phyloP scores from a whole-genome alignment of 2,888 invertebrate species.

The Leptinotarsa tumamoca region DNA sequence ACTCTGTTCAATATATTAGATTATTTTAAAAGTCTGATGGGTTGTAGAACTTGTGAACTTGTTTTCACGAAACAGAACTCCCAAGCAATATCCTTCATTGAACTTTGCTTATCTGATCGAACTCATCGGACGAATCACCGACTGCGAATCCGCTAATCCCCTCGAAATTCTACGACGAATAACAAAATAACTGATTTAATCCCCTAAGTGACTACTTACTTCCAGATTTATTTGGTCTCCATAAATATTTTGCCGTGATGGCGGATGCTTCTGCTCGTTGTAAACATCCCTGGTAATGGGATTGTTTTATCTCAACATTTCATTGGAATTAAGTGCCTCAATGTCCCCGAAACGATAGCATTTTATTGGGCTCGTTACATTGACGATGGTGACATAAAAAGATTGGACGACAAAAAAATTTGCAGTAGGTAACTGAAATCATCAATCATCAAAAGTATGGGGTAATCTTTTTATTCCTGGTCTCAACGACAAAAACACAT shows the following conservation, averaged over 20 bases:
- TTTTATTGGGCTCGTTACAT: constrained; percentile 41
- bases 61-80: too few species aligned
- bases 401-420: not conserved
- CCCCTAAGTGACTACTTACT: constrained; percentile 53
- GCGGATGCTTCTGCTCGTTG: constrained; percentile 52
- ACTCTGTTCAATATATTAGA: too few species aligned
- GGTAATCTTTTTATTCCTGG: not conserved
- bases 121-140: not conserved
- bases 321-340: constrained; percentile 65
- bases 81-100: not conserved
- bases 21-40: too few species aligned
- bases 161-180: constrained; percentile 37
- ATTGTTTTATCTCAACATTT: constrained; percentile 66
- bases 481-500: too few species aligned
- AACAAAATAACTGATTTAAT: constrained; percentile 55
- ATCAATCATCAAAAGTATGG: too few species aligned
- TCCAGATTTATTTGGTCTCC: constrained; percentile 56
- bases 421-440: not conserved
- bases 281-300: constrained; percentile 62
- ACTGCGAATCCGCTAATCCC: constrained; percentile 31
- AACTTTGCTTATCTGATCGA: constrained; percentile 1
- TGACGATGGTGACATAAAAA: constrained; percentile 24
- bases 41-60: too few species aligned
- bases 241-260: constrained; percentile 56
- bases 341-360: constrained; percentile 42